phyloP scores from a whole-genome alignment of 2,888 invertebrate genomes.

The Yponomeuta evonymella region DNA sequence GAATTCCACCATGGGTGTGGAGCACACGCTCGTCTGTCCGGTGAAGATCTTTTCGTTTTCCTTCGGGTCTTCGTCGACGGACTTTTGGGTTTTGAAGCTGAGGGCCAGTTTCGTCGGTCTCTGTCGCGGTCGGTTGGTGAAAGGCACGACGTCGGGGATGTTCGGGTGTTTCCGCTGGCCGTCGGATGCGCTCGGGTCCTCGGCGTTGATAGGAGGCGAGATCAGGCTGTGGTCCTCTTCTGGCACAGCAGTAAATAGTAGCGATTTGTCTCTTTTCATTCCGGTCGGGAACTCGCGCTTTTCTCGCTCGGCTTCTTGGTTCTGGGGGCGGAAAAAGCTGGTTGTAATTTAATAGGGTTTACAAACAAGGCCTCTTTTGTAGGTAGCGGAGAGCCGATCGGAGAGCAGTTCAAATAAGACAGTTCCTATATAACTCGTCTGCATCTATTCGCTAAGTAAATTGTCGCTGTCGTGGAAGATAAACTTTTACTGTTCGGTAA shows the following conservation, averaged over 20 bases:
- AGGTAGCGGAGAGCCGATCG: too few relatives aligned
- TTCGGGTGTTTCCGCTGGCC: conserved; percentile 42
- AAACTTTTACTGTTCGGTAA: too few relatives aligned
- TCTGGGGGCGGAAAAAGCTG: conserved; percentile 38
- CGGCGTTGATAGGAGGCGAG: conserved; percentile 50
- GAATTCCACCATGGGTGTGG: conserved; percentile 86
- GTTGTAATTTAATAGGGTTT: neutral
- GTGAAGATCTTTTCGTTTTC: conserved; percentile 76
- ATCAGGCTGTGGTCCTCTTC: conserved; percentile 81
- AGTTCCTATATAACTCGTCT: too few relatives aligned
- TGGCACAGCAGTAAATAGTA: conserved; percentile 88
- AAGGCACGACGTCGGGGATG: conserved; percentile 71
- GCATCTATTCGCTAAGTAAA: too few relatives aligned
- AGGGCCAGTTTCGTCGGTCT: conserved; percentile 76
- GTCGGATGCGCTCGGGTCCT: conserved; percentile 22
- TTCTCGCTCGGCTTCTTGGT: conserved; percentile 63
- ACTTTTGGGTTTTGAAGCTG: conserved; percentile 74
- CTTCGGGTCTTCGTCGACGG: conserved; percentile 73
- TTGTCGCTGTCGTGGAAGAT: too few relatives aligned
- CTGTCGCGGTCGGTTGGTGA: conserved; percentile 65
- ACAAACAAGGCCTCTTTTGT: too few relatives aligned
- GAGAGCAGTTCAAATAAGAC: too few relatives aligned
- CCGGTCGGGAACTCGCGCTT: conserved; percentile 69
- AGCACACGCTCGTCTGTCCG: conserved; percentile 84
- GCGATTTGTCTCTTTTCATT: conserved; percentile 86